phyloP scores from a whole-genome alignment of 2,113 vertebrate species.

The Otis tarda region DNA sequence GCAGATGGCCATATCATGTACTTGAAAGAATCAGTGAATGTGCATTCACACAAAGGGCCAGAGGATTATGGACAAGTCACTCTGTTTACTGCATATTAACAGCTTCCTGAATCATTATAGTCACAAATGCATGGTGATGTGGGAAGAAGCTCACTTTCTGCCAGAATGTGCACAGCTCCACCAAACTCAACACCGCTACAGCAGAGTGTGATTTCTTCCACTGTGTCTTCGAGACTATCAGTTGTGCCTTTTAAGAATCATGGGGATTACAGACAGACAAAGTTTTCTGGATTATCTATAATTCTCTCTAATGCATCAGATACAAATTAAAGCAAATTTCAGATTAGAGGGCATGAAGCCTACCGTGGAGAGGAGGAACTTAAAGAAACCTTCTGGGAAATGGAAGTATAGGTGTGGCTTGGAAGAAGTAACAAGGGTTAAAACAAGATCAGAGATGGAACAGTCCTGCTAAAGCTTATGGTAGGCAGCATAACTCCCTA shows the following conservation, averaged over 20 bases:
- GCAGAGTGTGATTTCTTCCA: not conserved
- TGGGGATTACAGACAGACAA: not conserved
- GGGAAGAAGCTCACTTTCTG: not conserved
- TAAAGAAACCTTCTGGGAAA: not conserved
- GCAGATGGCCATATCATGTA: not conserved
- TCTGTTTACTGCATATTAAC: not conserved
- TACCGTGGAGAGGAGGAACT: not conserved
- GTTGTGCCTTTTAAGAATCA: not conserved
- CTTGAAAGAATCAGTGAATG: not conserved
- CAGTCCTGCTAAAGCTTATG: not conserved
- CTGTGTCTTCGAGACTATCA: not conserved
- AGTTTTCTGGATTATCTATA: not conserved
- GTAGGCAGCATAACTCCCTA: not conserved
- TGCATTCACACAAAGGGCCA: not conserved
- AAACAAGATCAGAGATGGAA: not conserved
- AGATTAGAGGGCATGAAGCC: not conserved
- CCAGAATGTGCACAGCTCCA: not conserved
- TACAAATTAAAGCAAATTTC: not conserved
- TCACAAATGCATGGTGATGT: not conserved
- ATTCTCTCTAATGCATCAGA: not conserved
- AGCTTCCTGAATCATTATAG: not conserved
- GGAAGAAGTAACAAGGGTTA: not conserved
- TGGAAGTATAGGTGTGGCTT: not conserved
- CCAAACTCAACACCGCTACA: not conserved
- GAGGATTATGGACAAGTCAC: not conserved